Base-by-base conservation (phyloP, 2,797 vertebrate genomes). In the Aldrovandia affinis region DNA sequence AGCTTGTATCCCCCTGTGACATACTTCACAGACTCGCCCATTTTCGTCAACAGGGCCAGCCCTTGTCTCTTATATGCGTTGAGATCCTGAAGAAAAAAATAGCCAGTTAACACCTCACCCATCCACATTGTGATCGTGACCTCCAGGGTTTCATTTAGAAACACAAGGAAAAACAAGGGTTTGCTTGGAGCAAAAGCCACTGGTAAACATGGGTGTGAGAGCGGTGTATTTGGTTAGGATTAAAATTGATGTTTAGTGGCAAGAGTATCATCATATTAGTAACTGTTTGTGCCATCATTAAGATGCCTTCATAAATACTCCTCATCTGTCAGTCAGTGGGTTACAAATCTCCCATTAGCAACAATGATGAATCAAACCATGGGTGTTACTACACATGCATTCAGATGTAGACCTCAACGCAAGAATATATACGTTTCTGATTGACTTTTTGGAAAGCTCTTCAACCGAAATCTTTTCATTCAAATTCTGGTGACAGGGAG, bases 1-100 rank as follows among this genome's bases (percentile, higher is more conserved):
- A 99, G 93, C 94, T 99, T 99, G 93, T 99, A 99, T 79, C 97
- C 97, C 6, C 97, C 97, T 0, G 98, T 97, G 85, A 97, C 98
- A 0, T 98, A 96, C 88, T 98, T 98, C 86, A 99, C 98, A 0
- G 98, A 99, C 90, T 99, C 98, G 0, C 98, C 98, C 94, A 99
- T 94, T 89, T 98, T 97, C 78, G 96, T 96, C 83, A 99, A 95
- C 89, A 99, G 86, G 2, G 97, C 97, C 90, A 98, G 94, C 84
- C 97, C 98, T 93, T 98, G 98, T 14, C 97, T 97, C 93, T 99
- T 99, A 89, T 99, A 95, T 63, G 91, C 91, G 81, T 94, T 99
- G 87, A 99, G 95, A 94, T 99, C 98, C 98, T 99, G 87, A 36
- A 2, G 3, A 80, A 44, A 22, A 87, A 52, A 86, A 82, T 39